Conservation (phyloP, 2,113 vertebrate species). For the Rhea americana region DNA sequence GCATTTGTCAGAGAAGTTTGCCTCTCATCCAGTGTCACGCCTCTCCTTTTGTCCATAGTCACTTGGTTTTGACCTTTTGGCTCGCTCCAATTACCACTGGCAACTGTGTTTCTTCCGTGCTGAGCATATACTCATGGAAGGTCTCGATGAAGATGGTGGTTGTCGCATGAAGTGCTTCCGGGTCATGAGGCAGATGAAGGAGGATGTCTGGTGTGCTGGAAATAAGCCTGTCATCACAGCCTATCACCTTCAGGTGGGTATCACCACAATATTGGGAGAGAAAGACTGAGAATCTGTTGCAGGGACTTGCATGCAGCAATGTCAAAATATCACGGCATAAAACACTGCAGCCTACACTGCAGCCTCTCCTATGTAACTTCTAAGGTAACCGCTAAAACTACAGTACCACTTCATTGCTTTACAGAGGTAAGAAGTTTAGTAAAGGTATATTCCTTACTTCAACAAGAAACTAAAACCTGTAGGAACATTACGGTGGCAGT, state of each 20-base stretch:
- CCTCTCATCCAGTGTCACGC: background rate
- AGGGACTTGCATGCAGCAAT: background rate
- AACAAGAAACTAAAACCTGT: background rate
- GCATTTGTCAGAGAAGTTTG: background rate
- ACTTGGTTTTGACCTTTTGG: slow-evolving; percentile 83
- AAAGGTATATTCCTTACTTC: background rate
- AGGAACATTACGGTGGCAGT: background rate
- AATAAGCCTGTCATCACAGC: slow-evolving; percentile 80
- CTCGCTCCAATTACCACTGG: slow-evolving; percentile 85
- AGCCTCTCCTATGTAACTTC: background rate
- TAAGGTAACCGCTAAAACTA: background rate
- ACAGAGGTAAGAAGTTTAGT: background rate
- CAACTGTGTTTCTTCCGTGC: slow-evolving; percentile 83
- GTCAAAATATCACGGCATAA: background rate
- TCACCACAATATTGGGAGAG: background rate
- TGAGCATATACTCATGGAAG: slow-evolving; percentile 79
- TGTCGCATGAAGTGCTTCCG: slow-evolving; percentile 82
- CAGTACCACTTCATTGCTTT: background rate
- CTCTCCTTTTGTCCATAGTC: slow-evolving; percentile 68
- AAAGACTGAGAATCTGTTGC: background rate
- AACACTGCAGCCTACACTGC: background rate
- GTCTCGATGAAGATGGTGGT: slow-evolving; percentile 85
- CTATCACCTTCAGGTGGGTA: slow-evolving; percentile 83
- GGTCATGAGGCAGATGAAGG: slow-evolving; percentile 82
- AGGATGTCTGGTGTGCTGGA: slow-evolving; percentile 85